These are phyloP conservation scores for Incurvaria masculella DNA, from an alignment of 2,888 invertebrate species.

Conservation along the genomic window DNA sequence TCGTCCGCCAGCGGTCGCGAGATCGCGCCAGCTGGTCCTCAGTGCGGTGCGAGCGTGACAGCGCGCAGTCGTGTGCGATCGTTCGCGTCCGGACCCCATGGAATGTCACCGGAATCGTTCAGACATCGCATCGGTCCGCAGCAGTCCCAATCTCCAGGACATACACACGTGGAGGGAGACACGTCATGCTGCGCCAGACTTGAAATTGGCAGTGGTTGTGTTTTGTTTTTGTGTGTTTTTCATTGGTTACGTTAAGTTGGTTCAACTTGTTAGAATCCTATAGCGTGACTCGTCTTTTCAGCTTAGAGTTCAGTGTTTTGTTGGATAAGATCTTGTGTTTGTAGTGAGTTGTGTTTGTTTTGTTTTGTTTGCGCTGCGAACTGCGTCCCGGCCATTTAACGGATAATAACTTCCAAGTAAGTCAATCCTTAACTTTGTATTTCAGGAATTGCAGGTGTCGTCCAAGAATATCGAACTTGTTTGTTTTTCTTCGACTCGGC, in stretches of 20 bases:
- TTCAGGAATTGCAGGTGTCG: no score
- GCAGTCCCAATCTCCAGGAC: not conserved
- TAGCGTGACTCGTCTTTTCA: not conserved
- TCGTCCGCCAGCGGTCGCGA: not conserved
- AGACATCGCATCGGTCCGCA: not conserved
- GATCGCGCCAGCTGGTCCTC: not conserved
- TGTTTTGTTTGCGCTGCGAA: not conserved
- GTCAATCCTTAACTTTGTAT: no score
- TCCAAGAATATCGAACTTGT: no score
- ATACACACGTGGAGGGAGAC: not conserved
- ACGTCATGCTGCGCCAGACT: not conserved
- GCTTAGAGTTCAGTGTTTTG: not conserved
- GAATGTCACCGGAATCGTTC: not conserved
- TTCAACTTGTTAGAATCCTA: not conserved
- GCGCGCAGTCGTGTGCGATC: not conserved
- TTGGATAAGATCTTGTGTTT: not conserved
- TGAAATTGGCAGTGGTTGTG: not conserved
- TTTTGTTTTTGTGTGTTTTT: not conserved
- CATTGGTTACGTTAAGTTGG: not conserved
- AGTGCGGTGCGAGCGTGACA: not conserved
- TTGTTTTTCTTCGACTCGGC: no score
- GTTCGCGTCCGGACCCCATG: not conserved
- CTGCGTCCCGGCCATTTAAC: not conserved
- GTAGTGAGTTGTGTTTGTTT: not conserved
- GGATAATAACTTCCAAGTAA: not conserved